phyloP scores from a whole-genome alignment of 92 coral and sea anemone species.

The Palythoa grandiflora region DNA sequence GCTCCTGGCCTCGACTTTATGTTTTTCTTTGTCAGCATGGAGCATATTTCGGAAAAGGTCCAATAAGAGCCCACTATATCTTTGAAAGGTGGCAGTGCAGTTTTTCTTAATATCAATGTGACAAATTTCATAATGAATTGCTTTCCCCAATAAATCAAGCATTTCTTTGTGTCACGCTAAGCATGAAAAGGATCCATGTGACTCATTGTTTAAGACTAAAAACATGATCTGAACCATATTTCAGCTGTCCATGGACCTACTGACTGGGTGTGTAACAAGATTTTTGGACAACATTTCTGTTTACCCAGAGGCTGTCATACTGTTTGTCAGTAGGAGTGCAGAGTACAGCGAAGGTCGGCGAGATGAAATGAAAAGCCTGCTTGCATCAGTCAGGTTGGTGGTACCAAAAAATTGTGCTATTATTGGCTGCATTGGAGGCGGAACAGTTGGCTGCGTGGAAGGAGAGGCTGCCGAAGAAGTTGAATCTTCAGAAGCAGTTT shows the following conservation, averaged over 20 bases:
- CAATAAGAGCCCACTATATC: too few relatives aligned
- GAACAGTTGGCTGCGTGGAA: conserved; percentile 84
- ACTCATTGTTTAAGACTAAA: too few relatives aligned
- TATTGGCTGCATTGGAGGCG: conserved; percentile 86
- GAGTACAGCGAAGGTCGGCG: conserved; percentile 73
- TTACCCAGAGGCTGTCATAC: conserved; percentile 87
- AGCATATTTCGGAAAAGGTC: too few relatives aligned
- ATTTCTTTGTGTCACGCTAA: too few relatives aligned
- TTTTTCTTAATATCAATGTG: too few relatives aligned
- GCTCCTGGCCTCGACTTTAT: too few relatives aligned
- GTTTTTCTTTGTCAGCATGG: too few relatives aligned
- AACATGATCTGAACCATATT: not conserved
- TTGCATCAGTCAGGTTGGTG: conserved; percentile 67
- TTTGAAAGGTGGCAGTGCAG: too few relatives aligned
- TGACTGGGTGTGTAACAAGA: conserved; percentile 71
- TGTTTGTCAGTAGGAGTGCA: conserved; percentile 75
- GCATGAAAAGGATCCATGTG: too few relatives aligned
- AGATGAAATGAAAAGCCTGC: conserved; percentile 75
- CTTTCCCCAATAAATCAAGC: too few relatives aligned
- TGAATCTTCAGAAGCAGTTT: conserved; percentile 78
- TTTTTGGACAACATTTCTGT: conserved; percentile 78
- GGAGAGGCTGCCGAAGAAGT: conserved; percentile 75
- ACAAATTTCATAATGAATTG: too few relatives aligned
- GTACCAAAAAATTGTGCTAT: conserved; percentile 81
- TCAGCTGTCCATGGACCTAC: conserved; percentile 85